phyloP scores from a whole-genome alignment of 92 coral and sea anemone species.

The Epizoanthus scotinus region DNA sequence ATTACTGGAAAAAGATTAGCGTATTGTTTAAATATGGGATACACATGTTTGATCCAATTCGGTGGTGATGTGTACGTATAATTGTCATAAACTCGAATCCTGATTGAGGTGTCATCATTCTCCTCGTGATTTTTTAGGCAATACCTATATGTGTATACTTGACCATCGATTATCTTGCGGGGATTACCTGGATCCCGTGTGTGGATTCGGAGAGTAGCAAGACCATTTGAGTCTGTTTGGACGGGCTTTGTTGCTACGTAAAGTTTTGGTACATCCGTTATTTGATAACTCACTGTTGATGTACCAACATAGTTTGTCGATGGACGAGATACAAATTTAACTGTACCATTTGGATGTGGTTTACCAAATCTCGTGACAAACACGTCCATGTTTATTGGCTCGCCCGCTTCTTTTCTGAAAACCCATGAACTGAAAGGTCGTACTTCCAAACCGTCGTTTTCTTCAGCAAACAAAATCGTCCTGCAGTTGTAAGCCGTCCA shows the following conservation, averaged over 20 bases:
- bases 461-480: constrained; percentile 64
- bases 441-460: constrained; percentile 63
- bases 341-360: constrained; percentile 36
- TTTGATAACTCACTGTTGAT: constrained; percentile 32
- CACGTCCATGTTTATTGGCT: constrained; percentile 40
- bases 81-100: constrained; percentile 49
- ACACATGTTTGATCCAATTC: constrained; percentile 71
- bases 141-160: constrained; percentile 56
- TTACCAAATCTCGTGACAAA: constrained; percentile 73
- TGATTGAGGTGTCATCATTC: constrained; percentile 40
- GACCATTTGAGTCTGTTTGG: constrained; percentile 54
- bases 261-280: constrained; percentile 5
- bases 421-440: constrained; percentile 67
- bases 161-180: constrained; percentile 72
- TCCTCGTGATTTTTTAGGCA: constrained; percentile 31
- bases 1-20: constrained; percentile 83
- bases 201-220: constrained; percentile 35
- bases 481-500: constrained; percentile 43
- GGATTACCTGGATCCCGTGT: constrained; percentile 68
- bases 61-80: constrained; percentile 28
- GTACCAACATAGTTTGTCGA: constrained; percentile 15
- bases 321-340: constrained; percentile 36
- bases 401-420: constrained; percentile 59
- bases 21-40: constrained; percentile 78
- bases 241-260: neutral